A percentile compares a stretch with the other conserved stretches of the same genome.
Evolutionary conservation across 1,140 invertebrate species (phyloP).

Genomic region (Acromyrmex heyeri): DNA sequence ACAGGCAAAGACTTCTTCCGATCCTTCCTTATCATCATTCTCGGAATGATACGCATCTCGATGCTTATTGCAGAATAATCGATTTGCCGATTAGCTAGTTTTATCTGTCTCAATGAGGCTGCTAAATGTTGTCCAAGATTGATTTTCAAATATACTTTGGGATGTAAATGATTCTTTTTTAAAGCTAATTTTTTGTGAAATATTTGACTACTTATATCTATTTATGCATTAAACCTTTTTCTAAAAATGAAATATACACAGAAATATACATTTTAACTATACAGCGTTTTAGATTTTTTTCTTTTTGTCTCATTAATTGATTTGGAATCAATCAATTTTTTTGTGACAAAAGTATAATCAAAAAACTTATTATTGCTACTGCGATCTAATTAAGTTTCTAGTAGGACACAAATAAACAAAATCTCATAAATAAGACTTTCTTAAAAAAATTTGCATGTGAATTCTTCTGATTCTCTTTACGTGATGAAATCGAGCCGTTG

Average conservation of each 20-base stretch:
- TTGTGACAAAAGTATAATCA: neutral
- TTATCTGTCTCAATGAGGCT: neutral
- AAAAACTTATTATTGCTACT: neutral
- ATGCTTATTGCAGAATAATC: constrained; percentile 61
- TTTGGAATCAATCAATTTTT: neutral
- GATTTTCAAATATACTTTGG: neutral
- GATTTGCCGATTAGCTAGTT: constrained; percentile 36
- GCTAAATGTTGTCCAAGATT: neutral
- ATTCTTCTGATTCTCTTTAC: neutral
- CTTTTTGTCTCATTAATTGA: neutral
- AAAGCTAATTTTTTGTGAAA: neutral
- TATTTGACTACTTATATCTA: neutral
- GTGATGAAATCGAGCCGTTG: neutral
- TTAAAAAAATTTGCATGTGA: neutral
- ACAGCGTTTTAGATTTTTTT: too few species aligned
- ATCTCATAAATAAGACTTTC: neutral
- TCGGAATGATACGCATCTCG: constrained; percentile 50
- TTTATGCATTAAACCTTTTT: neutral
- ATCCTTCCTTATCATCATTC: constrained; percentile 51
- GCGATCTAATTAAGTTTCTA: neutral
- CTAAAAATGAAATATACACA: neutral
- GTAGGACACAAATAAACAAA: too few species aligned
- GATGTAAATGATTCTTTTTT: neutral
- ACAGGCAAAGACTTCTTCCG: constrained; percentile 6
- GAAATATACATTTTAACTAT: neutral